Evolutionary conservation across 2,797 vertebrate species (phyloP).

Genomic region (Carduelis carduelis): DNA sequence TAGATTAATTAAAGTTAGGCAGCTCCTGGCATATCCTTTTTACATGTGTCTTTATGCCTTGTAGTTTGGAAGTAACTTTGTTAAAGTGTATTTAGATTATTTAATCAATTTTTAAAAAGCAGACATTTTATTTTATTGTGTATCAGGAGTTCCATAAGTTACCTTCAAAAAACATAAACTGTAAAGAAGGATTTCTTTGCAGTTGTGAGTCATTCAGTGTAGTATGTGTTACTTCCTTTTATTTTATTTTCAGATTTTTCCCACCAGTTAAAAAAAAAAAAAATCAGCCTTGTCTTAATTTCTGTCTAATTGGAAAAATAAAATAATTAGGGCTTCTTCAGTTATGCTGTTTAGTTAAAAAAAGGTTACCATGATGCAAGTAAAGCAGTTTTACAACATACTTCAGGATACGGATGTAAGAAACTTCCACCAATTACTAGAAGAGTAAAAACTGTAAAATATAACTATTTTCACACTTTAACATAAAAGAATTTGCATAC

Average conservation of each 20-base stretch:
- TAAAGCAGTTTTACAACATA: background rate
- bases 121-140: background rate
- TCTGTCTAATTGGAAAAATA: background rate
- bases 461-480: background rate
- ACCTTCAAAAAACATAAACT: background rate
- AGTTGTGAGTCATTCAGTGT: background rate
- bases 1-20: background rate
- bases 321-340: background rate
- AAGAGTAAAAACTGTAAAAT: background rate
- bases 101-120: background rate
- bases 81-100: background rate
- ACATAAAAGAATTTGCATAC: background rate
- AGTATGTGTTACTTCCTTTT: background rate
- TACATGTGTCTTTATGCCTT: background rate
- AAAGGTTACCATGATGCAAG: background rate
- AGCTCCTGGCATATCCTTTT: background rate
- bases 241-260: background rate
- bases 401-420: background rate
- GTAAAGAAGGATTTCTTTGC: background rate
- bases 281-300: background rate
- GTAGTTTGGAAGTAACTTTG: background rate
- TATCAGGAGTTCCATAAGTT: background rate
- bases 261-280: background rate
- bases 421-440: background rate
- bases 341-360: background rate